phyloP scores from a whole-genome alignment of 2,888 invertebrate species.

The Trichogramma dendrolimi region DNA sequence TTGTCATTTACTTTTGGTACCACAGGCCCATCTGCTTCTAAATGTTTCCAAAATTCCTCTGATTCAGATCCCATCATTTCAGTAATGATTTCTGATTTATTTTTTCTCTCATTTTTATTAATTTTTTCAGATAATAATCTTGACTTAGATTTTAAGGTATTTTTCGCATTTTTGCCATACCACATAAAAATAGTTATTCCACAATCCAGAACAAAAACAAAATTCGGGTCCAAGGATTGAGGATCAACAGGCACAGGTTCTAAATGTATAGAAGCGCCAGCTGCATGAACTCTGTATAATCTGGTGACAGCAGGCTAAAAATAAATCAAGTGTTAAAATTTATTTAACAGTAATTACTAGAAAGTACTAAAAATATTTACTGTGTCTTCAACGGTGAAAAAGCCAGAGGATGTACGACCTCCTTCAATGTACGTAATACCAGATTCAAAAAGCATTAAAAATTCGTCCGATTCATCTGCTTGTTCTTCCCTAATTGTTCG shows the following conservation, averaged over 20 bases:
- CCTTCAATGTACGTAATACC: conserved; percentile 95
- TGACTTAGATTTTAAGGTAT: conserved; percentile 82
- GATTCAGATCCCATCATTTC: conserved; percentile 80
- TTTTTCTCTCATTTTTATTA: conserved; percentile 96
- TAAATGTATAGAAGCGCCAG: conserved; percentile 81
- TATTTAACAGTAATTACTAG: not conserved
- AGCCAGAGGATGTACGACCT: conserved; percentile 94
- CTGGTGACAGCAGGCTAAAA: conserved; percentile 74
- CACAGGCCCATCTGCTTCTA: conserved; percentile 55
- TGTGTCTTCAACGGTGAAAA: conserved; percentile 92
- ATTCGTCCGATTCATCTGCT: conserved; percentile 93
- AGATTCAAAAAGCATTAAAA: conserved; percentile 83
- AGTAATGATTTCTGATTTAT: conserved; percentile 83
- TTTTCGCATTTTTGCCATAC: conserved; percentile 83
- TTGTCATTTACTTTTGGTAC: conserved; percentile 44
- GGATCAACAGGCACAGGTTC: conserved; percentile 75
- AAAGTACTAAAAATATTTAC: conserved; percentile 50
- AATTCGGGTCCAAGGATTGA: conserved; percentile 81
- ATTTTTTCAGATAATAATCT: conserved; percentile 95
- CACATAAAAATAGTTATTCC: conserved; percentile 85
- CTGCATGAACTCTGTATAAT: conserved; percentile 83
- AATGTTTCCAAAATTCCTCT: conserved; percentile 75
- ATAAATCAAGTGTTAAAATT: conserved; percentile 13
- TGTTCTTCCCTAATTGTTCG: conserved; percentile 96
- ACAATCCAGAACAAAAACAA: conserved; percentile 86